phyloP scores from a whole-genome alignment of 2,888 invertebrate species.

The Drosophila kanekoi region DNA sequence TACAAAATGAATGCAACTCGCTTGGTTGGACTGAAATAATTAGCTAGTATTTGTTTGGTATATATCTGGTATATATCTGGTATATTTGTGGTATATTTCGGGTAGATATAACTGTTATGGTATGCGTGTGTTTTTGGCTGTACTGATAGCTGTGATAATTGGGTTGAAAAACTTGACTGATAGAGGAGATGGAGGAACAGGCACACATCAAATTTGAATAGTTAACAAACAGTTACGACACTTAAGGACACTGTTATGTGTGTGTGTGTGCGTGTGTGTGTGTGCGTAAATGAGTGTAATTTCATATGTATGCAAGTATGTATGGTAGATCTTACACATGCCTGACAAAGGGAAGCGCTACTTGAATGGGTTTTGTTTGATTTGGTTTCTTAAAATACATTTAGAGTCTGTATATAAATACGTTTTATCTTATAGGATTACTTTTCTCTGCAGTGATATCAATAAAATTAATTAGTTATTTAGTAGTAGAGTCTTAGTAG shows the following conservation, averaged over 20 bases:
- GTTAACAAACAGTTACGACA: conserved; percentile 49
- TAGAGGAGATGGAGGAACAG: conserved; percentile 21
- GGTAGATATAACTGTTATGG: conserved; percentile 27
- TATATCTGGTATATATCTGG: conserved; percentile 4
- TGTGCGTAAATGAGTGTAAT: conserved; percentile 10
- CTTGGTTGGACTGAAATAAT: conserved; percentile 10
- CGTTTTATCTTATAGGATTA: conserved; percentile 22
- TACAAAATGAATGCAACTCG: conserved; percentile 31
- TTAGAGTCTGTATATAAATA: conserved; percentile 18
- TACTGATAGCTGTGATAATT: conserved; percentile 30
- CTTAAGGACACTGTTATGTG: conserved; percentile 50
- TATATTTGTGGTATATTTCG: conserved; percentile 3
- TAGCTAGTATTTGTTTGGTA: conserved; percentile 24
- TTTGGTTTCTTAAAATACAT: conserved; percentile 13
- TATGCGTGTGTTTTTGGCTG: conserved; percentile 36
- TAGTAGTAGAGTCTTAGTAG: conserved; percentile 35
- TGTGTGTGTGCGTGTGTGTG: conserved; percentile 40
- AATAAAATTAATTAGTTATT: conserved; percentile 40
- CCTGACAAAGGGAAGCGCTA: conserved; percentile 54
- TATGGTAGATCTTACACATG: conserved; percentile 62
- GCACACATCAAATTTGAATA: conserved; percentile 47
- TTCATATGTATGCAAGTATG: conserved; percentile 46
- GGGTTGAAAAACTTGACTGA: conserved; percentile 34
- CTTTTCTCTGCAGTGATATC: conserved; percentile 40
- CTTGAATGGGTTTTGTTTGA: conserved; percentile 28